Evolutionary conservation across 1,140 invertebrate genomes (phyloP), one percentile per base, ranked within the genome.

Genomic region (Brachionus angularis): DNA sequence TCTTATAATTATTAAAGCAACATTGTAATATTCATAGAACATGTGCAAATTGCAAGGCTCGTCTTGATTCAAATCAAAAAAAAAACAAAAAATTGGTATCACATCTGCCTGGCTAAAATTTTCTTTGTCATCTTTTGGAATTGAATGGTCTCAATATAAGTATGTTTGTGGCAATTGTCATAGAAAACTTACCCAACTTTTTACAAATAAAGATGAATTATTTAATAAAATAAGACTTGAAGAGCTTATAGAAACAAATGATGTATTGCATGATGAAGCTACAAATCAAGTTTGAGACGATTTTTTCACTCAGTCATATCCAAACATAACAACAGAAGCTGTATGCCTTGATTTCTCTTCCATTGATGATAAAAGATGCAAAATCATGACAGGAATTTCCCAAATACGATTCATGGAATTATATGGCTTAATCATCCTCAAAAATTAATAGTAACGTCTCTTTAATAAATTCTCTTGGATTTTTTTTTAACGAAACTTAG

Each of bases 321-420:
- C 44, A 1, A 47, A 47, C 16, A 21, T 47, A 2, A 7, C 44
- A 21, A 47, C 44, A 47, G 44, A 2, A 47, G 16, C n/a, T n/a
- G 16, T 47, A 18, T 47, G 44, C 23, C 44, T 47, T 47, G 44
- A 47, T 47, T 47, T 18, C 23, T n/a, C 44, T 47, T 47, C 16
- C 23, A 47, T 47, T 47, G 44, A 47, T 47, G 7, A 2, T 18
- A 47, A 47, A 47, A n/a, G 1, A 47, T 47, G 44, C 44, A n/a
- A 47, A 47, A 47, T 47, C 23, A 18, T 47, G 44, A 47, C 44
- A 47, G 44, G 44, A 47, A 47, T 47, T 47, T 47, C 44, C 16
- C 16, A 47, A 47, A n/a, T n/a, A n/a, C n/a, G n/a, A n/a, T n/a
- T n/a, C n/a, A n/a, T n/a, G n/a, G n/a, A n/a, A n/a, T n/a, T n/a